Conservation (phyloP, 2,888 invertebrate genomes). For the Chironomus tentans region DNA sequence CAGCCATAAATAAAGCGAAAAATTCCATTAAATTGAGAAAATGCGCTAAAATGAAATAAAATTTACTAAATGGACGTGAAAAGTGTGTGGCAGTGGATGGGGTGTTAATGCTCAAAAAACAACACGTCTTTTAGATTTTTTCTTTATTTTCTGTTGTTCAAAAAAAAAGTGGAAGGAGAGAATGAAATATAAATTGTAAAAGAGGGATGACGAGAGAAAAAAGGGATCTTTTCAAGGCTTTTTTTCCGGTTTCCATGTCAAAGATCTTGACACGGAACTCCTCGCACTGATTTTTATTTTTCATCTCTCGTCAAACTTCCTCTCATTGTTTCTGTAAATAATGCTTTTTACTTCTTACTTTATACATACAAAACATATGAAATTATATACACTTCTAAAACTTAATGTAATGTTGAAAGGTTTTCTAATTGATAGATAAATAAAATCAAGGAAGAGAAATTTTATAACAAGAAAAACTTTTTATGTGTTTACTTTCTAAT, state of each 20-base stretch:
- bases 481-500: not conserved
- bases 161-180: not conserved
- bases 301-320: not conserved
- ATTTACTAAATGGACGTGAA: not conserved
- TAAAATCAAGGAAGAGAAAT: not conserved
- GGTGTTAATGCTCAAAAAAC: not conserved
- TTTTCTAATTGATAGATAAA: not conserved
- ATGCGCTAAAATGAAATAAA: not conserved
- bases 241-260: not conserved
- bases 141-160: not conserved
- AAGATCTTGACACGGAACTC: not conserved
- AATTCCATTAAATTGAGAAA: not conserved
- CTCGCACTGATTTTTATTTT: constrained; percentile 1
- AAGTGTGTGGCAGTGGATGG: not conserved
- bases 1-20: not conserved
- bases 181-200: not conserved
- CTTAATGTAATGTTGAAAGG: not conserved
- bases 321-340: not conserved
- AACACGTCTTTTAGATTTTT: not conserved
- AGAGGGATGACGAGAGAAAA: not conserved
- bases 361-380: not conserved
- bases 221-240: not conserved
- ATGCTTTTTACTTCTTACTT: not conserved
- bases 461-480: not conserved
- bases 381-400: not conserved